A percentile compares a stretch with the other conserved stretches of the same genome.
phyloP scores from a whole-genome alignment of 2,888 invertebrate genomes.

The Sisyra nigra region DNA sequence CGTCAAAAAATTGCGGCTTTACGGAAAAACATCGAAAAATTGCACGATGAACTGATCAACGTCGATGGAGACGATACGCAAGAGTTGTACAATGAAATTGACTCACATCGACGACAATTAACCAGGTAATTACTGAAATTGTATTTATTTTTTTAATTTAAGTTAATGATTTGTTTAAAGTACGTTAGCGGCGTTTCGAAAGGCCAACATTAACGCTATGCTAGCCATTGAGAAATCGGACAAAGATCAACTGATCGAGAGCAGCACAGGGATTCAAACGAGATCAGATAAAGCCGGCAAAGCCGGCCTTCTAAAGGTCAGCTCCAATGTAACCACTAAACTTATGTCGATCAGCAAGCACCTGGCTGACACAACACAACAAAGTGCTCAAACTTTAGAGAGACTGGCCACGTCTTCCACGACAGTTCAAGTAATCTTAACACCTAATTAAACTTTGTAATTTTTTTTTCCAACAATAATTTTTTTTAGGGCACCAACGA shows the following conservation, averaged over 20 bases:
- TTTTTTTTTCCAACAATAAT: slow-evolving; percentile 14
- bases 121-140: slow-evolving; percentile 19
- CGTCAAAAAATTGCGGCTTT: slow-evolving; percentile 48
- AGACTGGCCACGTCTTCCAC: slow-evolving; percentile 55
- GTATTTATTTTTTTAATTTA: slow-evolving; percentile 2
- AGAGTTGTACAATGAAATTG: slow-evolving; percentile 44
- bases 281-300: slow-evolving; percentile 38
- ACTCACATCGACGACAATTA: slow-evolving; percentile 51
- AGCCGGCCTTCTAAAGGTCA: slow-evolving; percentile 48
- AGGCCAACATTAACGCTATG: slow-evolving; percentile 64
- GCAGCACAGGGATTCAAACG: slow-evolving; percentile 33
- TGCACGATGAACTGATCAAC: slow-evolving; percentile 44
- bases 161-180: slow-evolving; percentile 21
- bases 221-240: slow-evolving; percentile 61
- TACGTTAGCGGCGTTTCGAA: slow-evolving; percentile 58
- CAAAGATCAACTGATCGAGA: slow-evolving; percentile 49
- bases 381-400: slow-evolving; percentile 74
- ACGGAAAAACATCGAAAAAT: slow-evolving; percentile 50
- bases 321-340: slow-evolving; percentile 69
- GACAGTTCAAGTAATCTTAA: slow-evolving; percentile 36
- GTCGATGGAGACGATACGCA: slow-evolving; percentile 34
- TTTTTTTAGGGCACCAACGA: slow-evolving; percentile 48
- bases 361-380: slow-evolving; percentile 72
- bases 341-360: slow-evolving; percentile 70
- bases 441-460: no score